Conservation (phyloP, 2,797 vertebrate genomes). For the Pipistrellus kuhlii region DNA sequence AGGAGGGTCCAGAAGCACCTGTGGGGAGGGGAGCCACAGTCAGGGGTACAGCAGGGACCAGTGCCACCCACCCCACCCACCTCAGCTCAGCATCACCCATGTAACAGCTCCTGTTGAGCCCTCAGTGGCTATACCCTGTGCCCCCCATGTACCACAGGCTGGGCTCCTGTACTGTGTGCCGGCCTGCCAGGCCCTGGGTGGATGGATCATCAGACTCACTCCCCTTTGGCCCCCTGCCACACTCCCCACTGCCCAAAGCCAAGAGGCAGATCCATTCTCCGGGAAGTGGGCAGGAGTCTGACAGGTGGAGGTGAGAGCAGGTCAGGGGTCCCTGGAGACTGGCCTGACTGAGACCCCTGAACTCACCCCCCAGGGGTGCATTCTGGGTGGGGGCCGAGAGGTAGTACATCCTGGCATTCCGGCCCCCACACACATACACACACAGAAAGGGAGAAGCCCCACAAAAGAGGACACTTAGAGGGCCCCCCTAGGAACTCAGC, state of each 20-base stretch:
- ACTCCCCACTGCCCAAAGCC: not conserved
- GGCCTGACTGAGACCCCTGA: not conserved
- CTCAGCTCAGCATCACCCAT: not conserved
- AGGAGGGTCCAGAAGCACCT: slow-evolving; percentile 38
- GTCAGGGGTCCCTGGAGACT: not conserved
- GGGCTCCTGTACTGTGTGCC: too few species aligned
- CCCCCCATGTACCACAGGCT: too few species aligned
- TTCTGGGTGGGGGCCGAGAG: not conserved
- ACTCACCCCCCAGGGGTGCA: not conserved
- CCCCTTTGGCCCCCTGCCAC: rapidly evolving
- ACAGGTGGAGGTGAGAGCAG: not conserved
- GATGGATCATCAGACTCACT: not conserved
- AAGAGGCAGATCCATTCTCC: not conserved
- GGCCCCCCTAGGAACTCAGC: not conserved
- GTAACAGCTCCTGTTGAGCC: not conserved
- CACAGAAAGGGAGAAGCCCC: not conserved
- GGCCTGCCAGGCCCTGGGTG: too few species aligned
- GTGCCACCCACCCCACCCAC: not conserved
- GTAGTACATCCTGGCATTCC: not conserved
- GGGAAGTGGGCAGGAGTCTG: not conserved
- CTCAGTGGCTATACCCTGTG: too few species aligned
- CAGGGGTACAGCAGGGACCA: not conserved
- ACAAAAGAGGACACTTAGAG: too few species aligned
- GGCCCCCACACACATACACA: too few species aligned
- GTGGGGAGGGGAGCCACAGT: not conserved